A percentile compares a stretch with the other conserved stretches of the same genome.
Evolutionary conservation across 2,113 vertebrate species (phyloP).

Genomic region (Neolamprologus brichardi): DNA sequence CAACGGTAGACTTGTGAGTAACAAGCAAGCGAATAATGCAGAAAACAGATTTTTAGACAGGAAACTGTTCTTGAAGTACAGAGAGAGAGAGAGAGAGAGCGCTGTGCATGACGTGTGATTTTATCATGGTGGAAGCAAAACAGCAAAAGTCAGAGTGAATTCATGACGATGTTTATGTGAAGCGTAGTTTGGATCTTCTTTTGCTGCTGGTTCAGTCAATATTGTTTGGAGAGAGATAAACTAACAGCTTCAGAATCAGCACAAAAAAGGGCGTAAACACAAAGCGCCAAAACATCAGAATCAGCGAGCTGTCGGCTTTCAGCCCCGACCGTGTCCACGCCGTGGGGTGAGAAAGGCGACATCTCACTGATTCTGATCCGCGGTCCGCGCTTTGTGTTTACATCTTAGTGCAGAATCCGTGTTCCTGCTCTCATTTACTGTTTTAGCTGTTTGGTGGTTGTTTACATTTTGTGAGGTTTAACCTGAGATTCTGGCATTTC

Average conservation of each 20-base stretch:
- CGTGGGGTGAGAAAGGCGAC: accelerated
- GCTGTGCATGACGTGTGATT: not conserved
- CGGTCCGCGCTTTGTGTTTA: not conserved
- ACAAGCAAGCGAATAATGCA: accelerated
- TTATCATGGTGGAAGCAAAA: accelerated
- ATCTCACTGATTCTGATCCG: not conserved
- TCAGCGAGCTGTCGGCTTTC: not conserved
- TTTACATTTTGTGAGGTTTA: accelerated
- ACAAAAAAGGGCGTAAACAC: accelerated
- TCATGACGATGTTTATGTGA: not conserved
- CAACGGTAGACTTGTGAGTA: accelerated
- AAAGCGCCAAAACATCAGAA: accelerated
- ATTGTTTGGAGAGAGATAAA: not conserved
- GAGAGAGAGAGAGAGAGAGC: too few relatives aligned
- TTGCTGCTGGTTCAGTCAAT: not conserved
- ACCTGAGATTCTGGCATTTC: not conserved
- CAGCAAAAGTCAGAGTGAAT: accelerated
- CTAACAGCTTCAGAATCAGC: not conserved
- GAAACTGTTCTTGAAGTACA: too few relatives aligned
- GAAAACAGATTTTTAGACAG: not conserved
- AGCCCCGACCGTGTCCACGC: accelerated
- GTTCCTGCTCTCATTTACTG: not conserved
- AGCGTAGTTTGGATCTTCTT: not conserved
- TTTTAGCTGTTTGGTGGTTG: not conserved
- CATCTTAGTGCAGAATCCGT: accelerated